Evolutionary conservation across 92 coral and sea anemone genomes (phyloP).

Genomic region (Isaurus tuberculatus): DNA sequence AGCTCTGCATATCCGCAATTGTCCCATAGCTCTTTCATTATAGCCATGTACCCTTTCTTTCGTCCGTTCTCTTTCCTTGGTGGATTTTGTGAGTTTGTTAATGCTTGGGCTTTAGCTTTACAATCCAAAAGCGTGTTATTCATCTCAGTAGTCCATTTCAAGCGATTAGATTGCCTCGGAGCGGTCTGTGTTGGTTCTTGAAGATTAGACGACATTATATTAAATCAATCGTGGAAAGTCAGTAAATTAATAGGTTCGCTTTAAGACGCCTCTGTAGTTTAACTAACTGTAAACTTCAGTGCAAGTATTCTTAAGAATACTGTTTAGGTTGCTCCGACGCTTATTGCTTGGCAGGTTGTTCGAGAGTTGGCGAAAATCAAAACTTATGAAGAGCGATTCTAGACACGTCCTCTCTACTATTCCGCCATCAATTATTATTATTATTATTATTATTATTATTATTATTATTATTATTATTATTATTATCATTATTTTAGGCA

Average conservation of each 20-base stretch:
- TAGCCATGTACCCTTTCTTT: slow-evolving; percentile 53
- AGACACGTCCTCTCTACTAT: slow-evolving; percentile 56
- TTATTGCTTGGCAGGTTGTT: slow-evolving; percentile 50
- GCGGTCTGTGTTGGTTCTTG: slow-evolving; percentile 52
- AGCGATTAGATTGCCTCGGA: slow-evolving; percentile 41
- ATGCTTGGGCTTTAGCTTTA: slow-evolving; percentile 51
- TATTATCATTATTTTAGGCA: background rate
- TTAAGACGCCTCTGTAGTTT: slow-evolving; percentile 17
- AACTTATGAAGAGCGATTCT: slow-evolving; percentile 44
- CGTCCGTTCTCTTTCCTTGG: slow-evolving; percentile 47
- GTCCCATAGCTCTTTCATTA: slow-evolving; percentile 23
- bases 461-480: background rate
- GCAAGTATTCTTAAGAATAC: slow-evolving; percentile 52
- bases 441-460: background rate
- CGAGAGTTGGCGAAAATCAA: slow-evolving; percentile 51
- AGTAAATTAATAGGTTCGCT: slow-evolving; percentile 20
- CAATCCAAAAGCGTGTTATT: slow-evolving; percentile 48
- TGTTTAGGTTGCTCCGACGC: slow-evolving; percentile 56
- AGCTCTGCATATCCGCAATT: slow-evolving; percentile 20
- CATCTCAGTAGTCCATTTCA: slow-evolving; percentile 56
- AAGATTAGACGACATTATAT: slow-evolving; percentile 10
- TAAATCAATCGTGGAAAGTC: slow-evolving; percentile 11
- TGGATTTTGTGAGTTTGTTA: slow-evolving; percentile 23
- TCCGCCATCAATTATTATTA: background rate
- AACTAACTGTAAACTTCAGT: slow-evolving; percentile 40